Evolutionary conservation across 2,888 invertebrate species (phyloP).

Genomic region (Drosophila atripex): DNA sequence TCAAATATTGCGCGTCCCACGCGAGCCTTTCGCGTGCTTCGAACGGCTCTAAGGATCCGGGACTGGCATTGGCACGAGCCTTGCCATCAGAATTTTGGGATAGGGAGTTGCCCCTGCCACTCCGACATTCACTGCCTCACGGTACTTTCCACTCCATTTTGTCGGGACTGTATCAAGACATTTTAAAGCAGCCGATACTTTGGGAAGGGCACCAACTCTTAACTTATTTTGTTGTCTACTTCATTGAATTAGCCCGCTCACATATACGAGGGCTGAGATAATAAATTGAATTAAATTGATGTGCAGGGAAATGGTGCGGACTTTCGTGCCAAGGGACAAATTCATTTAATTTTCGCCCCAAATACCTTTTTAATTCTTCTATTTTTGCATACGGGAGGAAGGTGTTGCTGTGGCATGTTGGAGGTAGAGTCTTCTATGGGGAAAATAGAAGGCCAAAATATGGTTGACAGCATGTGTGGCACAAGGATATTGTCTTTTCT

Average conservation of each 20-base stretch:
- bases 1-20: slow-evolving; percentile 69
- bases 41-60: slow-evolving; percentile 12
- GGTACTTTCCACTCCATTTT: slow-evolving; percentile 5
- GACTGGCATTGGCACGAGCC: slow-evolving; percentile 21
- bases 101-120: background rate
- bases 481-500: slow-evolving; percentile 45
- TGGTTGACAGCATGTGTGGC: slow-evolving; percentile 63
- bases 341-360: slow-evolving; percentile 72
- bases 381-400: slow-evolving; percentile 13
- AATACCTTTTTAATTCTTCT: slow-evolving; percentile 71
- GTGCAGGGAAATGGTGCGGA: slow-evolving; percentile 52
- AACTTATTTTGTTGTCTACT: slow-evolving; percentile 69
- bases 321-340: slow-evolving; percentile 49
- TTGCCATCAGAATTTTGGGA: slow-evolving; percentile 44
- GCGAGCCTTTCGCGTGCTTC: slow-evolving; percentile 32
- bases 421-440: slow-evolving; percentile 28
- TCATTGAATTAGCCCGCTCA: slow-evolving; percentile 66
- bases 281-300: slow-evolving; percentile 74
- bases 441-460: slow-evolving; percentile 41
- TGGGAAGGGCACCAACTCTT: slow-evolving; percentile 51
- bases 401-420: slow-evolving; percentile 32
- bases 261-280: slow-evolving; percentile 34
- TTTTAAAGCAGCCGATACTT: slow-evolving; percentile 45
- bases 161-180: slow-evolving; percentile 43
- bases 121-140: background rate